phyloP scores from a whole-genome alignment of 2,113 vertebrate genomes.

The Hemiprocne comata region DNA sequence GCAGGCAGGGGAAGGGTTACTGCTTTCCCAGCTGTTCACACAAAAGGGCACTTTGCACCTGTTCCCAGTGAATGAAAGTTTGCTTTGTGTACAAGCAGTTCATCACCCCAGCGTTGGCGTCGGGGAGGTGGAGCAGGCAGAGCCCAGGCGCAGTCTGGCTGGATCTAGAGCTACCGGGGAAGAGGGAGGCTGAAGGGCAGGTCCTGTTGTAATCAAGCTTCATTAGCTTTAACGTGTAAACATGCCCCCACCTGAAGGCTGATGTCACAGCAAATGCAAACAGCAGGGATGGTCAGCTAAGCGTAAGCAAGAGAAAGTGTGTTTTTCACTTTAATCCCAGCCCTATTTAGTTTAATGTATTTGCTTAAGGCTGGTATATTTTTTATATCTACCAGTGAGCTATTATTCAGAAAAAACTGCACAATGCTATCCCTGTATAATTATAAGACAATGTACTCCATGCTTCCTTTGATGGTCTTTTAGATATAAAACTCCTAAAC shows the following conservation, averaged over 20 bases:
- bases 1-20: background rate
- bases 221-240: constrained; percentile 18
- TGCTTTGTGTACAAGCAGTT: constrained; percentile 50
- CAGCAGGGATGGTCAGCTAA: background rate
- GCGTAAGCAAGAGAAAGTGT: background rate
- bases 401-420: background rate
- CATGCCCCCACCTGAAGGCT: constrained; percentile 11
- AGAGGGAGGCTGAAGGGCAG: background rate
- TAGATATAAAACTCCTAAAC: background rate
- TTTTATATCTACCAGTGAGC: background rate
- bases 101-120: background rate
- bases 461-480: background rate
- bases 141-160: background rate
- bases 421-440: background rate
- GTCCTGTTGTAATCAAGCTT: background rate
- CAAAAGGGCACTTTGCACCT: constrained; percentile 51
- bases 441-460: background rate
- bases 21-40: constrained; percentile 31
- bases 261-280: constrained; percentile 56
- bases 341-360: background rate
- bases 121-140: background rate
- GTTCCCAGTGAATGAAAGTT: constrained; percentile 35
- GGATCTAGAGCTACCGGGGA: rapidly evolving
- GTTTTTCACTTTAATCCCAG: constrained; percentile 22
- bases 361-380: constrained; percentile 3